Conservation (phyloP, 2,888 invertebrate genomes). For the Nemotelus nigrinus region DNA sequence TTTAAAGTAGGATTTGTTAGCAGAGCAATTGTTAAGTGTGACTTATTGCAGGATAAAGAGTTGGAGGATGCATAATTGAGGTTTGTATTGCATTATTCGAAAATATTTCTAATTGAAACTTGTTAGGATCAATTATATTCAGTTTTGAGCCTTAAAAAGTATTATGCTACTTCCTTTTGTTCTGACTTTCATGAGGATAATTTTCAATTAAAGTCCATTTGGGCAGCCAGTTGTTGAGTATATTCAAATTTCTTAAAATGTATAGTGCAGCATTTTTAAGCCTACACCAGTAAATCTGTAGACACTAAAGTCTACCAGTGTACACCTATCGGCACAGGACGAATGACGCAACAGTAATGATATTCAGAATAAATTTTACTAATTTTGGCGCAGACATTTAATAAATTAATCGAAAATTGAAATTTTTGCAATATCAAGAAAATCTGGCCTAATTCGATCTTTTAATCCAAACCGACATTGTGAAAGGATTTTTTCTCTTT, state of each 20-base stretch:
- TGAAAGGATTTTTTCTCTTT: no score
- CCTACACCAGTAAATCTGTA: no score
- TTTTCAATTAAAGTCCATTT: neutral
- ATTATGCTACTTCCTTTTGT: neutral
- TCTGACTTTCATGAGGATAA: neutral
- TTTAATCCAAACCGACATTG: no score
- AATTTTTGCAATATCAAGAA: no score
- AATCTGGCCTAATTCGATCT: no score
- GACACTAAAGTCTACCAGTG: no score
- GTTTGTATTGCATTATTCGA: neutral
- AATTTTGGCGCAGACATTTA: no score
- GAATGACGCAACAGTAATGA: no score
- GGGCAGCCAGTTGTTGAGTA: neutral
- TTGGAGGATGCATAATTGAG: neutral
- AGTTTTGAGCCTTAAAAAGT: neutral
- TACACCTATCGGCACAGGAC: no score
- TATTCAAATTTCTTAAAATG: neutral
- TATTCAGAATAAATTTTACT: no score
- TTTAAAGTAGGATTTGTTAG: conserved; percentile 19
- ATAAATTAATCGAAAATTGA: no score
- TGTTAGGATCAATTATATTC: neutral
- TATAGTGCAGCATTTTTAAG: neutral
- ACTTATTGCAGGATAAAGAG: neutral
- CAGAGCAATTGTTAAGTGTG: conserved; percentile 1
- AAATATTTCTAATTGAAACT: neutral